These are phyloP conservation scores for Fragum sueziense DNA, from an alignment of 2,888 invertebrate genomes.

Conservation along the genomic window DNA sequence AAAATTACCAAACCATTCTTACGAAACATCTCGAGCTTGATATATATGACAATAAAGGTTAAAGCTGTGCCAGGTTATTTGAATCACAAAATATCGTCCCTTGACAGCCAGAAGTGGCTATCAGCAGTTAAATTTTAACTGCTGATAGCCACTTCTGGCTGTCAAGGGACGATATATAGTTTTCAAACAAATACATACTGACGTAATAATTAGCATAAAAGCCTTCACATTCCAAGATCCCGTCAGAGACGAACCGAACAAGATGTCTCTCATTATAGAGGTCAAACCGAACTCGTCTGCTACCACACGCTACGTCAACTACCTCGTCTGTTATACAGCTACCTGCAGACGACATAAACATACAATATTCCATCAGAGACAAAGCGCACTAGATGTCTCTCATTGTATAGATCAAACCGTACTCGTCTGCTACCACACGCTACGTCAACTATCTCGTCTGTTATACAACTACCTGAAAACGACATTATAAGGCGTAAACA, in stretches of 20 bases:
- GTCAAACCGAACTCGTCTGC: neutral
- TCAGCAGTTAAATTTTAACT: too few species aligned
- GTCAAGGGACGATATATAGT: too few species aligned
- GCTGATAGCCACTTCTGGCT: too few species aligned
- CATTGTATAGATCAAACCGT: conserved; percentile 4
- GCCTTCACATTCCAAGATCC: neutral
- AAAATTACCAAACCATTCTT: too few species aligned
- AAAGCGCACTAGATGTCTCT: conserved; percentile 6
- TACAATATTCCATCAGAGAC: neutral
- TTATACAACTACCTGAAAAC: neutral
- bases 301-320: neutral
- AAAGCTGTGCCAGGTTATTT: too few species aligned
- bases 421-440: neutral
- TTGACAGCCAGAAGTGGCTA: too few species aligned
- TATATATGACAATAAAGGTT: too few species aligned
- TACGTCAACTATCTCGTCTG: neutral
- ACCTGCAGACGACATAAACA: neutral
- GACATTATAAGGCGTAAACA: too few species aligned
- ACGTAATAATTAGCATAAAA: neutral
- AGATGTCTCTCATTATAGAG: conserved; percentile 6
- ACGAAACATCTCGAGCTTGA: too few species aligned
- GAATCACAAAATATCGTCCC: too few species aligned
- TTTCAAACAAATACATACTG: conserved; percentile 2
- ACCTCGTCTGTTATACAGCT: neutral
- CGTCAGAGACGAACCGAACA: conserved; percentile 1